Conservation (phyloP, 2,888 invertebrate species). For the Troides oblongomaculatus region DNA sequence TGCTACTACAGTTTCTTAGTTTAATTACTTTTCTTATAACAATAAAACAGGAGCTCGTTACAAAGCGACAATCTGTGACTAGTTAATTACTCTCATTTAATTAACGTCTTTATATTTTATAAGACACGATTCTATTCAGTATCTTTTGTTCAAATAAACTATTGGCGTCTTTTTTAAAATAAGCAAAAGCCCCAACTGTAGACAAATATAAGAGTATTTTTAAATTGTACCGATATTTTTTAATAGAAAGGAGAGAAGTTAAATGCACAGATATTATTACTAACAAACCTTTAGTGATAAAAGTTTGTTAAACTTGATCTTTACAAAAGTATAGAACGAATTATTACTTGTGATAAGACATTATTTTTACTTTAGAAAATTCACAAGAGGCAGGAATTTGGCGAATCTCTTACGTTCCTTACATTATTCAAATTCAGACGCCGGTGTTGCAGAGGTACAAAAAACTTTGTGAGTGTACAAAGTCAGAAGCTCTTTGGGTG, state of each 20-base stretch:
- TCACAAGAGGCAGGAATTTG: constrained; percentile 15
- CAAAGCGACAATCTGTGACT: constrained; percentile 20
- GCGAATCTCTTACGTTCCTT: constrained; percentile 12
- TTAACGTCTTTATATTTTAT: constrained; percentile 14
- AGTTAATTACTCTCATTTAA: constrained; percentile 12
- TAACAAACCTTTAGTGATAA: too few species aligned
- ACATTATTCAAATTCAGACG: constrained; percentile 23
- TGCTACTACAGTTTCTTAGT: neutral
- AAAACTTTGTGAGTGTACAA: constrained; percentile 19
- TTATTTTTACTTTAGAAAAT: constrained; percentile 1
- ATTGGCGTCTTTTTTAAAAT: too few species aligned
- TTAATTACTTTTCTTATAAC: constrained; percentile 6
- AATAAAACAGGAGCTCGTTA: constrained; percentile 6
- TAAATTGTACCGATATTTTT: too few species aligned
- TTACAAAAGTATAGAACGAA: too few species aligned
- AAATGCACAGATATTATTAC: too few species aligned
- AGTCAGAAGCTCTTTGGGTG: constrained; percentile 2
- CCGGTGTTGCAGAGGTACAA: constrained; percentile 13
- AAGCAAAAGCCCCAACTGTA: too few species aligned
- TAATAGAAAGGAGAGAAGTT: too few species aligned
- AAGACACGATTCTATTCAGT: constrained; percentile 1
- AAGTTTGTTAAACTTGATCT: too few species aligned
- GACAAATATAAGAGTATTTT: too few species aligned
- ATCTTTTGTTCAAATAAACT: neutral
- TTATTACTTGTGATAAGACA: neutral